phyloP scores from a whole-genome alignment of 2,888 invertebrate genomes.

The Cephus pygmeus region DNA sequence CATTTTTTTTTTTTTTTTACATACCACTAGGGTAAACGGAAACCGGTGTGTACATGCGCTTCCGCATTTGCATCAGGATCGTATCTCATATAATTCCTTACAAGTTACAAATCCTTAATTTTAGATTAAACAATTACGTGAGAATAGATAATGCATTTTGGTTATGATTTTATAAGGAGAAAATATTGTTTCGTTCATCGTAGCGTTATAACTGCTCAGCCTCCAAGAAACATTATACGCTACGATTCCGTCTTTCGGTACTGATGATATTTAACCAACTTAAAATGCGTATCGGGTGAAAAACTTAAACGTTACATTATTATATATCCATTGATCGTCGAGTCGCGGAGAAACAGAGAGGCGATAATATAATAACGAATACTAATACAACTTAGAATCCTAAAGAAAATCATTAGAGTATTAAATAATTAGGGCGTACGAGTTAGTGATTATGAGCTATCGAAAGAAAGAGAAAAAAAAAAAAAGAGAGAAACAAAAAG shows the following conservation, averaged over 20 bases:
- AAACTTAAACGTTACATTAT: background rate
- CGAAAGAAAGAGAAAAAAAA: background rate
- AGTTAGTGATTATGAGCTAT: background rate
- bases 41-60: background rate
- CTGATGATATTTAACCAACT: background rate
- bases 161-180: constrained; percentile 38
- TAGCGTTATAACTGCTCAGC: background rate
- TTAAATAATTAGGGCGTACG: constrained; percentile 50
- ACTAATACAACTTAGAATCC: constrained; percentile 44
- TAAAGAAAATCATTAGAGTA: constrained; percentile 47
- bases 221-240: background rate
- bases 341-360: constrained; percentile 1
- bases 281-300: background rate
- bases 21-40: background rate
- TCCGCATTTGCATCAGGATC: constrained; percentile 1
- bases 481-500: constrained; percentile 26
- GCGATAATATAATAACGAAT: constrained; percentile 2
- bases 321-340: constrained; percentile 1
- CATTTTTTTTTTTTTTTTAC: constrained; percentile 1
- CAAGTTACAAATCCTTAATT: constrained; percentile 43
- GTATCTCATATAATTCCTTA: constrained; percentile 29
- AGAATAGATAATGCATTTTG: constrained; percentile 41
- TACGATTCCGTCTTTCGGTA: background rate
- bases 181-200: constrained; percentile 25
- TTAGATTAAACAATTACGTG: constrained; percentile 41